Percentiles rank a stretch among this genome's conserved stretches.
Evolutionary conservation across 2,113 vertebrate species (phyloP).

Genomic region (Euleptes europaea): DNA sequence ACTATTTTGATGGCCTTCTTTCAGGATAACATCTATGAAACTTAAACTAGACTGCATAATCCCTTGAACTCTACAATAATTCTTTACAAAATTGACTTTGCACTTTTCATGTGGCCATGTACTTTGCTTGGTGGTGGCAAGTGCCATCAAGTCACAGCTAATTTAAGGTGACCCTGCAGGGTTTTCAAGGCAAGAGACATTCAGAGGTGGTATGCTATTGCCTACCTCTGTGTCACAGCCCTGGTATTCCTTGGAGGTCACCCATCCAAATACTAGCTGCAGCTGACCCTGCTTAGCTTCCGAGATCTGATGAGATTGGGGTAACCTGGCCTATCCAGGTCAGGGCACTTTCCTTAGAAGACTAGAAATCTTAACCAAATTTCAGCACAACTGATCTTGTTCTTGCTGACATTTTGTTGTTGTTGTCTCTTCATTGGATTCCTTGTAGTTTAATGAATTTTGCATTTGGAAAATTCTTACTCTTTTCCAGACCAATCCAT

Average conservation of each 20-base stretch:
- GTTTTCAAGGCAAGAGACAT: no score
- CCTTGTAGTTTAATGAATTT: slow-evolving; percentile 7
- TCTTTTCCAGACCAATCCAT: slow-evolving; percentile 11
- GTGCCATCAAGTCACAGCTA: no score
- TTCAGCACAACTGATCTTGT: neutral
- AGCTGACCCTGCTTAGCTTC: no score
- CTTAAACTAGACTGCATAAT: neutral
- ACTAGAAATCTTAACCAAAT: neutral
- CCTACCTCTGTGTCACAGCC: no score
- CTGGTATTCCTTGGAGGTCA: no score
- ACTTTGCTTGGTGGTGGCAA: no score
- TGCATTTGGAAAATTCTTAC: slow-evolving; percentile 44
- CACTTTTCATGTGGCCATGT: neutral
- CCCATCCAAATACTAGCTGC: no score
- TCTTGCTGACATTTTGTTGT: neutral
- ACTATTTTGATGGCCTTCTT: neutral
- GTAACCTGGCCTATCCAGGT: no score
- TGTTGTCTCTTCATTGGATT: neutral
- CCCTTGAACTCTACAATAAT: neutral
- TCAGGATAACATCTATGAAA: neutral
- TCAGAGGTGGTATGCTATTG: no score
- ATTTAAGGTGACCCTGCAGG: no score
- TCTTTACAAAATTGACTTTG: neutral
- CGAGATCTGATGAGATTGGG: no score
- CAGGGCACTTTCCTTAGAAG: neutral